Base-by-base conservation (phyloP, 1,140 invertebrate genomes). In the Penaeus japonicus region DNA sequence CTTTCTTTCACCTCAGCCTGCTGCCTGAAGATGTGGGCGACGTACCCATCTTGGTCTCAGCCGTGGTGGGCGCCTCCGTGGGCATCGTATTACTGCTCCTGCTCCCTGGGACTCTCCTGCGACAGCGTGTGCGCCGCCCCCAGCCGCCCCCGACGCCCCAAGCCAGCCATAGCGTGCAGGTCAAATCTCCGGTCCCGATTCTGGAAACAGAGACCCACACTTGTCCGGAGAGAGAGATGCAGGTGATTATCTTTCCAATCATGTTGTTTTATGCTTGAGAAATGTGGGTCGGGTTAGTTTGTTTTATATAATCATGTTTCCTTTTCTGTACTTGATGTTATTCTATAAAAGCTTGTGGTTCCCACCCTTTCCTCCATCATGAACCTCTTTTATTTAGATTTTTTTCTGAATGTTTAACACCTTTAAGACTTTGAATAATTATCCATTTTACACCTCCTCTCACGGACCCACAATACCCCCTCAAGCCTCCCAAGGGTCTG, bases 151-250 rank as follows among this genome's bases (percentile, higher is more conserved):
- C 47, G 32, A 62, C 32, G 32, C 77, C 75, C 57, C 57, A 32
- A 0, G 70, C 84, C 27, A 57, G 53, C 53, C 73, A 55, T 20
- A 53, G 47, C 24, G n/a, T 55, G 10, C 65, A 27, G 47, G 22
- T 47, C 30, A 22, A 75, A 32, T 83, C 80, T 4, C 80, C 80
- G 57, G 27, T 35, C 27, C 73, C 84, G 2, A 79, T 78, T n/a
- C 75, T 86, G 5, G 79, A 86, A 35, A 30, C 27, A 2, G 20
- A 24, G n/a, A 20, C 39, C 15, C 77, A 80, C 75, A 62, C 84
- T n/a, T 86, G 84, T 22, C 55, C 55, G 20, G 70, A 86, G 27
- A 79, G 84, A 79, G 75, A 86, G 18, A 80, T 86, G 55, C 84
- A 86, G 84, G 84, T 86, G 22, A 78, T 55, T 30, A 27, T 0